Percentiles rank a stretch among this genome's conserved stretches.
These are phyloP conservation scores for Ashinkailepas kermadecensis DNA, from an alignment of 2,888 invertebrate genomes.

Conservation along the genomic window DNA sequence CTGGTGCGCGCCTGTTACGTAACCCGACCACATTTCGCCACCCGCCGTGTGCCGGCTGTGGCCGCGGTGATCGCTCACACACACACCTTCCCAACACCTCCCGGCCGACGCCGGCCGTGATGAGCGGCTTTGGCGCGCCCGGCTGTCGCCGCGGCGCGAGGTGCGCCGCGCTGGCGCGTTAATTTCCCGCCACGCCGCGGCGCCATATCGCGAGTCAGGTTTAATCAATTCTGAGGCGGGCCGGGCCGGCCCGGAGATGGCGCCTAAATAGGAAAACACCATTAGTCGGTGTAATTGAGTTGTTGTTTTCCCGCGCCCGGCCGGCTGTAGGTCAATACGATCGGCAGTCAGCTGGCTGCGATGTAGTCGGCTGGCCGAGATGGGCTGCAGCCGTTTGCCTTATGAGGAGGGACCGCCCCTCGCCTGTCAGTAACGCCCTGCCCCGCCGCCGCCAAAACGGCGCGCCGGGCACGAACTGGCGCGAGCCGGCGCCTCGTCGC, in stretches of 20 bases:
- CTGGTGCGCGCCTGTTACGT: no score
- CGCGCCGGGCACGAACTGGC: no score
- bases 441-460: no score
- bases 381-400: not conserved
- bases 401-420: no score
- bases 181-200: not conserved
- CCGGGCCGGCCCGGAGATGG: not conserved
- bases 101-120: not conserved
- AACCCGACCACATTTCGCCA: no score
- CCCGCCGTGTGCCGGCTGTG: no score
- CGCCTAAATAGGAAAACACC: constrained; percentile 16
- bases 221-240: constrained; percentile 4
- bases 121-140: not conserved
- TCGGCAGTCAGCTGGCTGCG: not conserved
- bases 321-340: constrained; percentile 5
- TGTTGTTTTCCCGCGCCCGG: constrained; percentile 3
- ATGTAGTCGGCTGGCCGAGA: not conserved
- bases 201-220: not conserved
- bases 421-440: no score
- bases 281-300: constrained; percentile 13
- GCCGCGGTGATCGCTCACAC: no score
- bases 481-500: no score
- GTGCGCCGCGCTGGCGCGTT: not conserved
- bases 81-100: not conserved
- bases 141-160: not conserved